A percentile compares a stretch with the other conserved stretches of the same genome.
phyloP scores from a whole-genome alignment of 2,888 invertebrate species.

The Microctonus brassicae region DNA sequence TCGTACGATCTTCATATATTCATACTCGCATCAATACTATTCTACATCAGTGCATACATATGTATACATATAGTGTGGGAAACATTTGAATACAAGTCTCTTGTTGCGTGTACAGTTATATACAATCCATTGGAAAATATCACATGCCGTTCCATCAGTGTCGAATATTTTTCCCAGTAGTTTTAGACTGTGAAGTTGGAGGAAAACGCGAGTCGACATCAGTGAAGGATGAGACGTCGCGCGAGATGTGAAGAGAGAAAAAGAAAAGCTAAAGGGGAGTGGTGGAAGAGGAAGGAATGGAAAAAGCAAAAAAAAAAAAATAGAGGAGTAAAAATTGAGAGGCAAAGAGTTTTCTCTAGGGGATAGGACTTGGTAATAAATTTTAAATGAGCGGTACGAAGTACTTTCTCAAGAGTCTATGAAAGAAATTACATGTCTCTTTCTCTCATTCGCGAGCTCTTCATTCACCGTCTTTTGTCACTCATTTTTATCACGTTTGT shows the following conservation, averaged over 20 bases:
- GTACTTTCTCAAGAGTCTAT: conserved; percentile 18
- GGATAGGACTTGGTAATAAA: conserved; percentile 35
- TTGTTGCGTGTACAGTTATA: neutral
- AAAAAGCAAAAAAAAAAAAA: conserved; percentile 17
- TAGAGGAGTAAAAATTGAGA: conserved; percentile 18
- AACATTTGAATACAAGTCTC: neutral
- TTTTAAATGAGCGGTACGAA: conserved; percentile 29
- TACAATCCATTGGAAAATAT: neutral
- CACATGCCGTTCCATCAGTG: conserved; percentile 20
- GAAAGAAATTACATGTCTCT: conserved; percentile 14
- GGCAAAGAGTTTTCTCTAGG: conserved; percentile 37
- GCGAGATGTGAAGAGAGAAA: neutral
- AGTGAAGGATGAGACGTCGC: neutral
- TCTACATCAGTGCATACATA: neutral
- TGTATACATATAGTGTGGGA: neutral
- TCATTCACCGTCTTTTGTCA: neutral
- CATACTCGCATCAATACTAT: too few relatives aligned
- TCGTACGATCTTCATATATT: neutral
- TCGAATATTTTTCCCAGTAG: conserved; percentile 1
- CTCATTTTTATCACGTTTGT: neutral
- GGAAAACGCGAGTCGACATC: neutral
- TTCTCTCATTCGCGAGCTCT: neutral
- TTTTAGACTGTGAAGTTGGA: conserved; percentile 24
- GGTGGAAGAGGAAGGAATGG: conserved; percentile 26
- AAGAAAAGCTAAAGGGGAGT: too few relatives aligned